A percentile compares a stretch with the other conserved stretches of the same genome.
These are phyloP conservation scores for Eilema griseolum DNA, from an alignment of 2,888 invertebrate species.

Conservation along the genomic window DNA sequence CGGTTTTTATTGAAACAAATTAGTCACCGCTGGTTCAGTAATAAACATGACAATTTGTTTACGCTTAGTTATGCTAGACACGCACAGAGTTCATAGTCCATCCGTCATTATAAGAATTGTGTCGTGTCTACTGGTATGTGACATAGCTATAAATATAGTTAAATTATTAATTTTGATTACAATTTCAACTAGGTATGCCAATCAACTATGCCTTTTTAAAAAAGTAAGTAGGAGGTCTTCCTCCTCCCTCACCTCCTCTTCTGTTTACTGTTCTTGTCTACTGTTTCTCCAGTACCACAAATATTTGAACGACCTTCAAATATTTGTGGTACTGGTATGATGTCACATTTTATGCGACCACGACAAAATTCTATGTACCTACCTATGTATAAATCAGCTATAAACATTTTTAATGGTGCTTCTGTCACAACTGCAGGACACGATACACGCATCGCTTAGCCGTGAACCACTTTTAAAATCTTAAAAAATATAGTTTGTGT, in stretches of 20 bases:
- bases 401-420: background rate
- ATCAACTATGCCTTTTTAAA: background rate
- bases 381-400: too few species aligned
- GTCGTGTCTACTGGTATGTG: background rate
- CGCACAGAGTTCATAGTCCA: constrained; percentile 5
- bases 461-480: background rate
- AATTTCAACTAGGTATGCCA: background rate
- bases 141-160: constrained; percentile 3
- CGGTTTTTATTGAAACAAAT: constrained; percentile 18
- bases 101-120: constrained; percentile 7
- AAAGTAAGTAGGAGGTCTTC: background rate
- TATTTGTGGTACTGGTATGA: too few species aligned
- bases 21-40: constrained; percentile 15
- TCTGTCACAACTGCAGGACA: background rate
- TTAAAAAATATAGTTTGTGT: background rate
- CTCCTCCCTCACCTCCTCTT: background rate
- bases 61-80: constrained; percentile 12
- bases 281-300: background rate
- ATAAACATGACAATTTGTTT: constrained; percentile 15
- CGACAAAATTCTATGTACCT: constrained; percentile 1
- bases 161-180: background rate
- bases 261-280: background rate
- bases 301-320: background rate
- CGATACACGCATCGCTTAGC: background rate
- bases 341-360: background rate